Evolutionary conservation across 1,140 invertebrate genomes (phyloP).

Genomic region (Microplitis mediator): DNA sequence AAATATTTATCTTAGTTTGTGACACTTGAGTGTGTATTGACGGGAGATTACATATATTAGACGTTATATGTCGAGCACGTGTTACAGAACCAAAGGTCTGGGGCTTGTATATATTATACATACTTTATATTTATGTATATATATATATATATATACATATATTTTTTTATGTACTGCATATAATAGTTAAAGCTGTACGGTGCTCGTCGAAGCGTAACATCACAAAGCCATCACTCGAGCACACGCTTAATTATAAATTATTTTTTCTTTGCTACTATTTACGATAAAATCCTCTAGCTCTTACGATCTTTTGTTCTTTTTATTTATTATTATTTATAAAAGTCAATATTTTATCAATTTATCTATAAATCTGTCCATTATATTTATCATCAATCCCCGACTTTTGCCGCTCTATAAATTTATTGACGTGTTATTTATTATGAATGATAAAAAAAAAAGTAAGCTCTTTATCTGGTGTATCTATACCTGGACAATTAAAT

Average conservation of each 20-base stretch:
- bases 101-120: no score
- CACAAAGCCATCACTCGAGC: conserved; percentile 6
- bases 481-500: no score
- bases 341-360: background rate
- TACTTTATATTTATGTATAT: background rate
- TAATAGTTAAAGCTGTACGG: no score
- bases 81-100: no score
- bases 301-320: background rate
- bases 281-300: no score
- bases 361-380: background rate
- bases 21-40: no score
- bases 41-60: no score
- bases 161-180: conserved; percentile 4
- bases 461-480: no score
- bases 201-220: conserved; percentile 29
- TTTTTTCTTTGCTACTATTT: conserved; percentile 7
- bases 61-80: no score
- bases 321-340: conserved; percentile 5
- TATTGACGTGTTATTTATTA: conserved; percentile 39
- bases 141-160: background rate
- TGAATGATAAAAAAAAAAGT: no score
- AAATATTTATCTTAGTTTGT: no score
- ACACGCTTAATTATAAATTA: conserved; percentile 31
- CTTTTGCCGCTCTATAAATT: conserved; percentile 46
- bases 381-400: conserved; percentile 7